phyloP scores from a whole-genome alignment of 1,140 invertebrate species.

The Drosophila malerkotliana region DNA sequence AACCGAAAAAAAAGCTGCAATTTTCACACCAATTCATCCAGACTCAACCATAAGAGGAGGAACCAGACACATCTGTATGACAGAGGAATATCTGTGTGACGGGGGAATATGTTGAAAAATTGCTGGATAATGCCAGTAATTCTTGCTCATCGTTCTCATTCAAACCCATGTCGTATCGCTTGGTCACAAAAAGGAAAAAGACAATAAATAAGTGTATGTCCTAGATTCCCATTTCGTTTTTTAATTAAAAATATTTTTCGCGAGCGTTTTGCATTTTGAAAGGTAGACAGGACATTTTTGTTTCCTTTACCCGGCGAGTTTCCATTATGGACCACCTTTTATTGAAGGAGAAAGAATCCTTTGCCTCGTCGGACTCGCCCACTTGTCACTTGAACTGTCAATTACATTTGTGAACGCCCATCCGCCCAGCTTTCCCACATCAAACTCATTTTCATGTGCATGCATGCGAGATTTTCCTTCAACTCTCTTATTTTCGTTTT shows the following conservation, averaged over 20 bases:
- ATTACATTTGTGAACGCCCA: constrained; percentile 62
- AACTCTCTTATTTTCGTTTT: constrained; percentile 32
- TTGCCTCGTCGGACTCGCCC: constrained; percentile 23
- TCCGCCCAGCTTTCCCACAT: constrained; percentile 47
- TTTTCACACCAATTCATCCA: constrained; percentile 21
- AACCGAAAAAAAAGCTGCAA: constrained; percentile 4
- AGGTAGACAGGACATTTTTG: constrained; percentile 5
- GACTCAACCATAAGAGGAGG: constrained; percentile 31
- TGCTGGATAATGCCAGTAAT: constrained; percentile 51
- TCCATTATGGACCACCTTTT: constrained; percentile 43
- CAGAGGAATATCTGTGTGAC: constrained; percentile 5
- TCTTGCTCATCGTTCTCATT: constrained; percentile 34
- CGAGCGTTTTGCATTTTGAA: constrained; percentile 43
- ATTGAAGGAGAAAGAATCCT: constrained; percentile 31
- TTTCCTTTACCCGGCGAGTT: constrained; percentile 7
- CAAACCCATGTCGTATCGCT: not conserved
- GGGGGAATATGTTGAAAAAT: constrained; percentile 33
- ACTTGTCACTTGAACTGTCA: constrained; percentile 73
- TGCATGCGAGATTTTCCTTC: constrained; percentile 74
- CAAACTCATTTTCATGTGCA: constrained; percentile 80
- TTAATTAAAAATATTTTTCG: constrained; percentile 55
- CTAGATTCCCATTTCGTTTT: constrained; percentile 24
- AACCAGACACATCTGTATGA: not conserved
- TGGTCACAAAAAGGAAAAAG: constrained; percentile 1
- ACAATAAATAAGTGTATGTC: not conserved